Evolutionary conservation across 1,140 invertebrate genomes (phyloP).

Genomic region (Ips typographus): DNA sequence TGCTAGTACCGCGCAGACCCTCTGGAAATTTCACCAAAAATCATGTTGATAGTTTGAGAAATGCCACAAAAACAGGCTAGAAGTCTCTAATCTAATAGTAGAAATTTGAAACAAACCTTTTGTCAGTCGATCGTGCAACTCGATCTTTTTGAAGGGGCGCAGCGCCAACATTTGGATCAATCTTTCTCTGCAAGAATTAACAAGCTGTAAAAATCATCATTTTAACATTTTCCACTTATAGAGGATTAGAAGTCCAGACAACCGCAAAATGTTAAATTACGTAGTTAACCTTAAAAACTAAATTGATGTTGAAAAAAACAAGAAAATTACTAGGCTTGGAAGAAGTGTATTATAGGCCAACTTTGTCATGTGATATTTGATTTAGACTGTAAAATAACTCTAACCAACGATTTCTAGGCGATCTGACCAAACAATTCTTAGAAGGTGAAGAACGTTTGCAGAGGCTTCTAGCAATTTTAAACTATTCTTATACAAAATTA

Average conservation of each 20-base stretch:
- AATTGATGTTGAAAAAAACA: not conserved
- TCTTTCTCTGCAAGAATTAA: slow-evolving; percentile 69
- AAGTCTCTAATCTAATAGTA: not conserved
- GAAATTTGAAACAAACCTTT: slow-evolving; percentile 61
- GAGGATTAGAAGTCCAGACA: no score
- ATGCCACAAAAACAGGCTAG: no score
- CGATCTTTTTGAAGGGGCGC: slow-evolving; percentile 89
- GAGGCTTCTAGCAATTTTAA: no score
- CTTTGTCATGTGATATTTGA: no score
- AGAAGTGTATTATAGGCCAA: not conserved
- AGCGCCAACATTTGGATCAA: slow-evolving; percentile 90
- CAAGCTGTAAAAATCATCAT: not conserved
- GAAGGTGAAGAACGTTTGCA: no score
- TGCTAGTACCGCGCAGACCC: slow-evolving; percentile 80
- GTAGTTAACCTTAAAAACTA: no score
- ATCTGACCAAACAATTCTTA: no score
- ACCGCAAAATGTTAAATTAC: no score
- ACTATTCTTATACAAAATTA: no score
- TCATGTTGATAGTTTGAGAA: not conserved
- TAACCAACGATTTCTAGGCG: no score
- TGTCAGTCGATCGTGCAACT: slow-evolving; percentile 75
- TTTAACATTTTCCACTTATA: not conserved
- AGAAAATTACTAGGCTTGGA: not conserved
- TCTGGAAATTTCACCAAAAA: slow-evolving; percentile 57
- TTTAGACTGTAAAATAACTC: no score